Base-by-base conservation (phyloP, 2,888 invertebrate genomes). In the Folsomia candida region DNA sequence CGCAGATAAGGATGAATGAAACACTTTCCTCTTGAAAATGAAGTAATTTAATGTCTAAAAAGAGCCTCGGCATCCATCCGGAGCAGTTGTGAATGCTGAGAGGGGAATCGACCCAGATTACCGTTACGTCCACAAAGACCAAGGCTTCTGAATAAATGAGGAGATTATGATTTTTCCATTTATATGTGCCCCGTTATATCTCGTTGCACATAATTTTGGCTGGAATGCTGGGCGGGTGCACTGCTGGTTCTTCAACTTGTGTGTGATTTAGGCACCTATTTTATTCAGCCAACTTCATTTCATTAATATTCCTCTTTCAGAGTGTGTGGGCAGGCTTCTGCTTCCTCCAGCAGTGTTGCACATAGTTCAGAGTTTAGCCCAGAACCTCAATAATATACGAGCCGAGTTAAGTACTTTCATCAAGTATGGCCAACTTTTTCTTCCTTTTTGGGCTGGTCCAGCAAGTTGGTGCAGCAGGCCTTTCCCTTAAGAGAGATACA, bases 401-500 rank as follows among this genome's bases (percentile, higher is more conserved):
- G 4, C 37, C 37, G 14, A 37, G 37, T 37, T 37, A 37, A 37
- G 6, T 14, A 37, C 37, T 37, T 37, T 4, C 37, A 37, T 14
- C 37, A 37, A 37, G 37, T 9, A 37, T 37, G 37, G 37, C 37
- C 4, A 37, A 37, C 37, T 37, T 37, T 37, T 37, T 37, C n/a
- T n/a, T n/a, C n/a, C n/a, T n/a, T n/a, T n/a, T n/a, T n/a, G n/a
- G n/a, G n/a, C n/a, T n/a, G n/a, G n/a, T n/a, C 37, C 4, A 37
- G 37, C 37, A 37, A n/a, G n/a, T n/a, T n/a, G 47, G 11, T 11
- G 47, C 47, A 47, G 47, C 47, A 47, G 47, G 47, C n/a, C 57
- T 57, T 20, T 64, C 64, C 64, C 64, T 64, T 64, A 64, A 64
- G 64, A 64, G 64, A 64, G 51, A 64, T 51, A 64, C 51, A 6